Evolutionary conservation across 2,797 vertebrate genomes (phyloP), one percentile per base, ranked within the genome.

Genomic region (Rachycentron canadum): DNA sequence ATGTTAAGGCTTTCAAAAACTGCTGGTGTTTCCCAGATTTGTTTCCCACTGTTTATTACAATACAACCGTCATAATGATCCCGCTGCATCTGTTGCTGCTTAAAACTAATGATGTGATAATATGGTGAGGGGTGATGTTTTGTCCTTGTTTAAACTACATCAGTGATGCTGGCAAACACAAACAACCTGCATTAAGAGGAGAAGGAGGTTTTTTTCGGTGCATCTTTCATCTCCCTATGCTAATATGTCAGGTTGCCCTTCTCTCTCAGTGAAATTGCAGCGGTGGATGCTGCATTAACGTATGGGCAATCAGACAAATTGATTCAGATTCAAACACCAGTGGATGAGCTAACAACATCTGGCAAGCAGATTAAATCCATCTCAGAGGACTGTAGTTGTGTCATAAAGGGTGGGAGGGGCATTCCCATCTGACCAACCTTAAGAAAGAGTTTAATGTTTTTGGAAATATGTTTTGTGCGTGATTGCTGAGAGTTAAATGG

Each of bases 291-390:
- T 78, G 74, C 69, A 79, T 90, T 84, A 79, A 86, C 5, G 56
- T 86, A 84, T 79, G 70, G 78, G 64, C 86, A 91, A 93, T 94
- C 87, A 91, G 62, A 59, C 88, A 90, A 90, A 94, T 91, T 83
- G 90, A 88, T 88, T 90, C 69, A 49, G 70, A 65, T 72, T 84
- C 74, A 83, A 83, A 87, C 84, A 78, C 73, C 73, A 61, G 58
- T 71, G 73, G 80, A 83, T 82, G 75, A 88, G 68, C 68, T 69
- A 62, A 50, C 71, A 2, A 86, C 91, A 94, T 91, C 93, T 94
- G 92, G 89, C 80, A 26, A 50, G 68, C 86, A 83, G 89, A 92
- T 94, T 91, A 87, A 76, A 34, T 82, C 56, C 34, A 60, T 78
- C 26, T 81, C 62, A 74, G 34, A 7, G 26, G 36, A 45, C 62